Base-by-base conservation (phyloP, 1,140 invertebrate genomes). In the Contarinia nasturtii region DNA sequence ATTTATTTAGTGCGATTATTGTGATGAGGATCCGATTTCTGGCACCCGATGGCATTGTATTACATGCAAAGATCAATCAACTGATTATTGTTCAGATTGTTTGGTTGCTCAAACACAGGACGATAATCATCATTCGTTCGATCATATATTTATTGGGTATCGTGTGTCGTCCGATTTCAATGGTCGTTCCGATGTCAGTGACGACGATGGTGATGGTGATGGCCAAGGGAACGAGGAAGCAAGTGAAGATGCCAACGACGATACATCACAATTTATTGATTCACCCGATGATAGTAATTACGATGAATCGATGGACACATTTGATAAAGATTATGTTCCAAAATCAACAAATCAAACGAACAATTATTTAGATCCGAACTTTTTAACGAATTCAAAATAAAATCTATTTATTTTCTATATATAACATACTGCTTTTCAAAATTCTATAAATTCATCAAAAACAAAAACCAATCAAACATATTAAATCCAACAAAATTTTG, bases 11-110 rank as follows among this genome's bases (percentile, higher is more conserved):
- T 86, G 82, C 61, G 69, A 73, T 49, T 61, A 69, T 18, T 86
- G 82, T 57, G 63, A 68, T 11, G 70, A 75, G 52, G 71, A 77
- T 15, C 79, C 80, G 10, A 74, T 85, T 38, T 62, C 69, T 27
- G 77, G 77, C 12, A 71, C 70, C 4, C 66, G 80, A 46, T 86
- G 80, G 80, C 77, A 81, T 53, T 86, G 83, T 54, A 61, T 59
- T 15, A 63, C 60, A 41, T 71, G 69, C 48, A 50, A 48, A 21
- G 36, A 46, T 22, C 7, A 11, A 44, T 27, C 43, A 33, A 44
- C 8, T 12, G 43, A 44, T 33, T 44, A 22, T 44, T 44, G 43
- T 33, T n/a, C 43, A n/a, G 43, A 44, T n/a, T 44, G 43, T 33
- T 27, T 44, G 2, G 22, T 44, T 14, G 18, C 41, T 12, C 41